A percentile compares a stretch with the other conserved stretches of the same genome.
phyloP scores from a whole-genome alignment of 1,140 invertebrate species.

The Druon quercuslanigerum region DNA sequence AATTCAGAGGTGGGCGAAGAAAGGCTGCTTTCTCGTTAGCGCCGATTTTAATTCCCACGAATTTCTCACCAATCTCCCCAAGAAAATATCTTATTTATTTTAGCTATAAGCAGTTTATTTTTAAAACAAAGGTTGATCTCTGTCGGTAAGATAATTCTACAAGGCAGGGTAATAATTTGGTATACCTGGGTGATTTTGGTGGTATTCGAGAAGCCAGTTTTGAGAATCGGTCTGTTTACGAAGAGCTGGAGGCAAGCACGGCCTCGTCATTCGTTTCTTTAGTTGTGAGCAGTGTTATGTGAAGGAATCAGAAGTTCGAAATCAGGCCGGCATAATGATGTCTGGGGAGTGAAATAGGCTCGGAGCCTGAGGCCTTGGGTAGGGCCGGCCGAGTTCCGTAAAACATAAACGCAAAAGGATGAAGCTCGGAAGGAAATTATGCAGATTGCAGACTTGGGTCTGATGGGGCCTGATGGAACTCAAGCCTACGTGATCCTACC shows the following conservation, averaged over 20 bases:
- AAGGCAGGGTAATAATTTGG: background rate
- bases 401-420: constrained; percentile 41
- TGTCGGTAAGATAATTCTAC: background rate
- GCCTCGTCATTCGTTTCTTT: constrained; percentile 54
- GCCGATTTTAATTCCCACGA: background rate
- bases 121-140: background rate
- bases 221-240: background rate
- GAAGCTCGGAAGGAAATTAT: constrained; percentile 68
- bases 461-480: constrained; percentile 67
- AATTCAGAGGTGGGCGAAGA: background rate
- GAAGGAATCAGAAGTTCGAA: constrained; percentile 40
- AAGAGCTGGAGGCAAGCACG: constrained; percentile 30
- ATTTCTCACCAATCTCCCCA: background rate
- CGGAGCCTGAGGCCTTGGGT: constrained; percentile 50
- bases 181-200: constrained; percentile 1
- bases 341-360: constrained; percentile 46
- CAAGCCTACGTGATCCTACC: constrained; percentile 64
- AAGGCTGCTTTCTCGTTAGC: background rate
- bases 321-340: constrained; percentile 53
- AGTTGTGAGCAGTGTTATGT: constrained; percentile 41
- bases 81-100: background rate
- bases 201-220: background rate
- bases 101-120: background rate
- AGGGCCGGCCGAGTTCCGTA: constrained; percentile 53
- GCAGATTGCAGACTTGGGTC: constrained; percentile 72